Evolutionary conservation across 2,888 invertebrate species (phyloP).

Genomic region (Hymenopus coronatus): DNA sequence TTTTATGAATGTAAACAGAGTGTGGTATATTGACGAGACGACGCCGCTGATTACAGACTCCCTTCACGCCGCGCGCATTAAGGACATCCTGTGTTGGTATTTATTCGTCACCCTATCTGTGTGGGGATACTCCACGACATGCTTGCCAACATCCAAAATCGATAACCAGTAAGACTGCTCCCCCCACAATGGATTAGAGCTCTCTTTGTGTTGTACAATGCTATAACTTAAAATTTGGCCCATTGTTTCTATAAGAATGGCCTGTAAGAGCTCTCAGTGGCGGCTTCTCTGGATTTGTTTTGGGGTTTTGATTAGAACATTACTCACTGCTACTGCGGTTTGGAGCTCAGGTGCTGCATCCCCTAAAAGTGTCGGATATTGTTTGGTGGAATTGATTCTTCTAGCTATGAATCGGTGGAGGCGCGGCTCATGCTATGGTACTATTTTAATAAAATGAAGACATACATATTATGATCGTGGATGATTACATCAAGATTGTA

Average conservation of each 20-base stretch:
- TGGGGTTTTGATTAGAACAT: not conserved
- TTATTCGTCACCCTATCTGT: not conserved
- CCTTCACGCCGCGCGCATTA: not conserved
- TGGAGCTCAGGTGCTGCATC: no score
- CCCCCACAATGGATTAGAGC: not conserved
- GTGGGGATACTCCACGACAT: not conserved
- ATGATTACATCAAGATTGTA: no score
- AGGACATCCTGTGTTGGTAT: not conserved
- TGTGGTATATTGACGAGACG: no score
- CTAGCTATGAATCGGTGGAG: no score
- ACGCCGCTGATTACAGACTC: not conserved
- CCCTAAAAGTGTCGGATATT: no score
- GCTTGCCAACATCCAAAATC: not conserved
- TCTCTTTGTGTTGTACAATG: not conserved
- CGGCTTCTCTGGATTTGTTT: not conserved
- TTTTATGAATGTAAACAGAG: no score
- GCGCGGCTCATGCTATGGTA: no score
- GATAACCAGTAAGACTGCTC: not conserved
- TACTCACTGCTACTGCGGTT: not conserved
- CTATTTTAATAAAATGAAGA: no score
- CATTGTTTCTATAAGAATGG: not conserved
- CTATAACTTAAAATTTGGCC: not conserved
- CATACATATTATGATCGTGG: no score
- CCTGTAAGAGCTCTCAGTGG: not conserved
- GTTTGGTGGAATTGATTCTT: no score